These are phyloP conservation scores for Pilophorus perplexus DNA, from an alignment of 2,888 invertebrate species.

Conservation along the genomic window DNA sequence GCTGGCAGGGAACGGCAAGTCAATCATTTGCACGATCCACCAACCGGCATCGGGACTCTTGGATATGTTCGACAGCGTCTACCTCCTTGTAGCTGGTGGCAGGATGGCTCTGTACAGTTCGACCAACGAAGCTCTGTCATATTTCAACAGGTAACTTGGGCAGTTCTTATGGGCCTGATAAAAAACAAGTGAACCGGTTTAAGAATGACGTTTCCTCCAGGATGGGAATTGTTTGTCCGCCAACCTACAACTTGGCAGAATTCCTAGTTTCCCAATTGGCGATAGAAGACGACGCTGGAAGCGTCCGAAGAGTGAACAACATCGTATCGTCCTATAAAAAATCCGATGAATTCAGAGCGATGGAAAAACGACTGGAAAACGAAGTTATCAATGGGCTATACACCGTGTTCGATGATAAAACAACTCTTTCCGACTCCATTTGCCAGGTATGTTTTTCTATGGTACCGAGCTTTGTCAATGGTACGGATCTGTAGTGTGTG, in stretches of 20 bases:
- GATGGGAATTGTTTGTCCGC: conserved; percentile 65
- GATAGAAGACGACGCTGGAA: conserved; percentile 57
- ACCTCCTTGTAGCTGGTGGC: conserved; percentile 76
- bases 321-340: conserved; percentile 60
- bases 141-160: conserved; percentile 60
- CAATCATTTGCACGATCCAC: conserved; percentile 84
- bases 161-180: not conserved
- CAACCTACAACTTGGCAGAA: conserved; percentile 81
- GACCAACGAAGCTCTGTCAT: conserved; percentile 64
- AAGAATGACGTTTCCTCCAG: conserved; percentile 52
- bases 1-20: conserved; percentile 67
- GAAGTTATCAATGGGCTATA: conserved; percentile 39
- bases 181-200: not conserved
- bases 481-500: too few species aligned
- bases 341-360: conserved; percentile 53
- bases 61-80: conserved; percentile 75
- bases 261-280: conserved; percentile 70
- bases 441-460: conserved; percentile 25
- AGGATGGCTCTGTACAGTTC: conserved; percentile 75
- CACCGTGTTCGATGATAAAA: conserved; percentile 8
- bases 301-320: conserved; percentile 52
- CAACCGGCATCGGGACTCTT: conserved; percentile 87
- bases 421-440: conserved; percentile 21
- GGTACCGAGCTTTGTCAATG: not conserved
- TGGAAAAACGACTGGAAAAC: conserved; percentile 45